phyloP scores from a whole-genome alignment of 1,140 invertebrate genomes.

The Polypedilum vanderplanki region DNA sequence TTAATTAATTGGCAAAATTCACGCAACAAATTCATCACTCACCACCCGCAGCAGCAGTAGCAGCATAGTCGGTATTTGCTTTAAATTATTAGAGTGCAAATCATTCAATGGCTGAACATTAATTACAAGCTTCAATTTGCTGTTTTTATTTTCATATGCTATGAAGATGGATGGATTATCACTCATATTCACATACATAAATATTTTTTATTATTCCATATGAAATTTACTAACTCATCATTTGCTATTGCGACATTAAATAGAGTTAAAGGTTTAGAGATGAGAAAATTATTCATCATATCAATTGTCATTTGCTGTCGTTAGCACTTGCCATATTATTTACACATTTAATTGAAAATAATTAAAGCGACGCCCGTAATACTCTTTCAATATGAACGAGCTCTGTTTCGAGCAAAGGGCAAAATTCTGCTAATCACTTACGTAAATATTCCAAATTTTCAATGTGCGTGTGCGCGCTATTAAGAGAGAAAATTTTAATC shows the following conservation, averaged over 20 bases:
- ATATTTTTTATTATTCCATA: too few species aligned
- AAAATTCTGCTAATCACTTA: conserved; percentile 1
- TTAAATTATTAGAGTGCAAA: conserved; percentile 14
- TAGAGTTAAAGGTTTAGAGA: too few species aligned
- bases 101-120: conserved; percentile 4
- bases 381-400: too few species aligned
- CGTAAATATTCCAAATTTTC: not conserved
- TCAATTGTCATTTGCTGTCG: conserved; percentile 3
- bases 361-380: not conserved
- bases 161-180: not conserved
- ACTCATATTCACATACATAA: too few species aligned
- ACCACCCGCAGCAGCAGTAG: not conserved
- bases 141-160: not conserved
- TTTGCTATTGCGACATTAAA: too few species aligned
- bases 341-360: conserved; percentile 7
- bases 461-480: not conserved
- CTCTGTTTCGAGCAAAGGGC: not conserved
- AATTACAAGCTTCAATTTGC: not conserved
- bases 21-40: conserved; percentile 11
- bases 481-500: not conserved
- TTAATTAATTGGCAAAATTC: conserved; percentile 4
- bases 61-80: not conserved
- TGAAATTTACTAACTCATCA: too few species aligned
- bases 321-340: conserved; percentile 8
- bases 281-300: not conserved